phyloP scores from a whole-genome alignment of 37 sponge, comb jelly and placozoan species.

The Ephydatia muelleri region DNA sequence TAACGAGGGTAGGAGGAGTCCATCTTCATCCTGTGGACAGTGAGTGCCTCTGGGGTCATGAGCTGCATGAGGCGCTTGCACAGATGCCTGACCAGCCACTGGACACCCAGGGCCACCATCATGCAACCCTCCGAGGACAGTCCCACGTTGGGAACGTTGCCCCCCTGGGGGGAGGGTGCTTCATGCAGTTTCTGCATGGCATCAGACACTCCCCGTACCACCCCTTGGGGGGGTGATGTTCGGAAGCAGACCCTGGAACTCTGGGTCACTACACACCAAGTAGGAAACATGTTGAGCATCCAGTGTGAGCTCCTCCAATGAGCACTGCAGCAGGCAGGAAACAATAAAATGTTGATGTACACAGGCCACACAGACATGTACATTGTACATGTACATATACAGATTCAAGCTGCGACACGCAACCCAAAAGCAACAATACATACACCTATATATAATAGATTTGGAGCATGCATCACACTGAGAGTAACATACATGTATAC shows the following conservation, averaged over 20 bases:
- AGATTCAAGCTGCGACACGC: no score
- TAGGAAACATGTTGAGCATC: conserved; percentile 19
- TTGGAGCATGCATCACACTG: no score
- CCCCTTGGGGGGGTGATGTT: not conserved
- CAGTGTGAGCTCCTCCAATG: conserved; percentile 10
- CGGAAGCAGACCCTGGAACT: conserved; percentile 10
- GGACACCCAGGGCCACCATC: conserved; percentile 35
- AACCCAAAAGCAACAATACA: no score
- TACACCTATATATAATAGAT: no score
- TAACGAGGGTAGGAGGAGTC: not conserved
- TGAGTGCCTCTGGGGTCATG: conserved; percentile 63
- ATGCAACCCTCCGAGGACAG: conserved; percentile 42
- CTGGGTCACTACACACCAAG: not conserved
- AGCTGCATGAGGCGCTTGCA: conserved; percentile 55
- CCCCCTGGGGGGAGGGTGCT: not conserved
- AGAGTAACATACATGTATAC: no score
- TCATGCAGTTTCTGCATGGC: conserved; percentile 19
- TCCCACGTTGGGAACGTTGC: conserved; percentile 2
- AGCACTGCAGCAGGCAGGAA: not conserved
- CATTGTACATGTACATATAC: no score
- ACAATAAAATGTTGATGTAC: not conserved
- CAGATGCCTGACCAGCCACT: conserved; percentile 44
- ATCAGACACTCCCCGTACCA: conserved; percentile 24
- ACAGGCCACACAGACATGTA: not conserved
- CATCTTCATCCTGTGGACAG: conserved; percentile 19